phyloP scores from a whole-genome alignment of 1,140 invertebrate species.

The Lineus longissimus region DNA sequence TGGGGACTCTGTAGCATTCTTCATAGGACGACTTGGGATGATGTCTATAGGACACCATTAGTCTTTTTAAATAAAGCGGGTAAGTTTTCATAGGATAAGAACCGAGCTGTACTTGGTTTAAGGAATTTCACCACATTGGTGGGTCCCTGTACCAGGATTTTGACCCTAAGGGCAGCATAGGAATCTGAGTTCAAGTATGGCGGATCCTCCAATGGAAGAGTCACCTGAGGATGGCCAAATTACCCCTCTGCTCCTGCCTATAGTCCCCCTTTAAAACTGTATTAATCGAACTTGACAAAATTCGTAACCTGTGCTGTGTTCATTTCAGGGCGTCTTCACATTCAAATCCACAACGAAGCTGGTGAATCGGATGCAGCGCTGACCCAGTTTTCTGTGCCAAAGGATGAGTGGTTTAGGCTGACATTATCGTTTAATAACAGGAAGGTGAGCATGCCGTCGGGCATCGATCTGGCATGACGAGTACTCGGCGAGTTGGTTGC shows the following conservation, averaged over 20 bases:
- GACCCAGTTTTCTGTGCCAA: background rate
- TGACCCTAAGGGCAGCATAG: background rate
- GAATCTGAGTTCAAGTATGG: background rate
- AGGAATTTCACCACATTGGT: background rate
- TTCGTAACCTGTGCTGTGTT: background rate
- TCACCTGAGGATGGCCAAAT: background rate
- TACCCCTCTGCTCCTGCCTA: background rate
- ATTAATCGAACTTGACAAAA: background rate
- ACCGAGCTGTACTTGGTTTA: background rate
- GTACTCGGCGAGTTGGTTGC: too few relatives aligned
- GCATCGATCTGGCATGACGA: too few relatives aligned
- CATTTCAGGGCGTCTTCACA: background rate
- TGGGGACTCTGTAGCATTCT: background rate
- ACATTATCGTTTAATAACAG: background rate
- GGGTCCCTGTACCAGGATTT: background rate
- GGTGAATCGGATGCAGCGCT: background rate
- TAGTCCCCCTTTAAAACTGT: background rate
- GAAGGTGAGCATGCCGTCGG: background rate
- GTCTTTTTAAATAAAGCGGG: background rate
- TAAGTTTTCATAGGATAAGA: background rate
- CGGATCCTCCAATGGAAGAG: background rate
- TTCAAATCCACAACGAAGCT: background rate
- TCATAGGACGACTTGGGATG: background rate
- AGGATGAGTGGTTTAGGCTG: background rate
- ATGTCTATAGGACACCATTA: background rate